Base-by-base conservation (phyloP, 1,140 invertebrate species). In the Listronotus bonariensis region DNA sequence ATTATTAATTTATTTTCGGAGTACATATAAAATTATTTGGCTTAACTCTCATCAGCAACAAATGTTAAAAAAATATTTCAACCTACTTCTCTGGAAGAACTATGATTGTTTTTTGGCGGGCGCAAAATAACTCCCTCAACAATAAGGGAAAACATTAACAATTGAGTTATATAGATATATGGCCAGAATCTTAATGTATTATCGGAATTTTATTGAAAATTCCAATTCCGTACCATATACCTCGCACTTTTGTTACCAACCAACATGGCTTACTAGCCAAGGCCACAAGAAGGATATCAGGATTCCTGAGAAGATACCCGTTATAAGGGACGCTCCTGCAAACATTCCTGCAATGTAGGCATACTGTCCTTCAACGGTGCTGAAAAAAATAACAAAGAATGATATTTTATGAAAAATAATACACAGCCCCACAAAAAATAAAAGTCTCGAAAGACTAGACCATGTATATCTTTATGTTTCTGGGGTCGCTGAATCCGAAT, bases 291-390 rank as follows among this genome's bases (percentile, higher is more conserved):
- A 84, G 0, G 91, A 88, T 73, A 92, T 90, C 17, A 90, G 79
- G 31, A 98, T 85, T 9, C 96, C 96, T 43, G 80, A 79, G 65
- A 95, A 89, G 12, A 98, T 93, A 20, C 96, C 96, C 1, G 93
- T 89, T 0, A 98, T 90, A 0, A 98, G 83, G 71, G 88, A 90
- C 14, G 96, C 95, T 1, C 91, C 94, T 31, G 89, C 95, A 78
- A 96, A 93, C 96, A 98, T 99, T 34, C 96, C 96, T 3, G 96
- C 96, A 8, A 88, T 90, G 0, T 89, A 82, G 17, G 92, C 90
- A 77, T 97, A 83, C 69, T 92, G 87, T 0, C 88, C 84, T 42
- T 93, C 88, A 9, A 97, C 95, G 8, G 34, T 36, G 8, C 34
- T 36, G 40, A 85, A 36, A 34, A 5, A 36, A 36, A 36, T 3